These are phyloP conservation scores for Gambusia affinis DNA, from an alignment of 2,113 vertebrate genomes.

Conservation along the genomic window DNA sequence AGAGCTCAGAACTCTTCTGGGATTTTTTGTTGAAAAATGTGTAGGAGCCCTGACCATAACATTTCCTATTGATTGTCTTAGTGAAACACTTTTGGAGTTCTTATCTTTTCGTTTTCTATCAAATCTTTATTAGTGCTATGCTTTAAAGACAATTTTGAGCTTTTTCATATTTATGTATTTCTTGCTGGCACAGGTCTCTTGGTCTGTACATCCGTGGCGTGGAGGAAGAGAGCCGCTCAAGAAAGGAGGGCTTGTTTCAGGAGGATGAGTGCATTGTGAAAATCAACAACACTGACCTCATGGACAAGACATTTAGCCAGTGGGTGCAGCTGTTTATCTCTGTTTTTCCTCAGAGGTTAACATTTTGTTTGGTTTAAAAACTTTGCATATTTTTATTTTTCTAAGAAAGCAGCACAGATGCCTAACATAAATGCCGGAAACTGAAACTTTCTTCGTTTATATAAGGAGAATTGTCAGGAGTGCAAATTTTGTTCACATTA, in stretches of 20 bases:
- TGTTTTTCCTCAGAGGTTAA: background rate
- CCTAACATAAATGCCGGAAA: background rate
- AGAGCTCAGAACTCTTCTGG: too few species aligned
- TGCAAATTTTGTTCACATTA: background rate
- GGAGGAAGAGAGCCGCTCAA: constrained; percentile 92
- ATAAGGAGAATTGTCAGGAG: background rate
- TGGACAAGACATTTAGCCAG: constrained; percentile 94
- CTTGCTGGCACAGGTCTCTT: constrained; percentile 80
- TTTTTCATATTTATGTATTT: background rate
- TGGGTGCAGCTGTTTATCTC: constrained; percentile 74
- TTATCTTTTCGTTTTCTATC: background rate
- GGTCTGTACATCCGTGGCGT: constrained; percentile 92
- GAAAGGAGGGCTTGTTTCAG: constrained; percentile 87
- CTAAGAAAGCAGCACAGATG: background rate
- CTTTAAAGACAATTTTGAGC: too few species aligned
- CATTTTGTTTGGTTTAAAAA: background rate
- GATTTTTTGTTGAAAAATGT: too few species aligned
- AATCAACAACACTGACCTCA: constrained; percentile 90
- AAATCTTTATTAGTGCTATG: too few species aligned
- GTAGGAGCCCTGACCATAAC: too few species aligned
- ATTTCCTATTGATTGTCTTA: too few species aligned
- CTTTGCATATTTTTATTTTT: background rate
- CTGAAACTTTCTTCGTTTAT: background rate
- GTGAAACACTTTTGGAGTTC: too few species aligned
- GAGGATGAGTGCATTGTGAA: constrained; percentile 94